A percentile compares a stretch with the other conserved stretches of the same genome.
These are phyloP conservation scores for Triops cancriformis DNA, from an alignment of 1,140 invertebrate genomes.

Conservation along the genomic window DNA sequence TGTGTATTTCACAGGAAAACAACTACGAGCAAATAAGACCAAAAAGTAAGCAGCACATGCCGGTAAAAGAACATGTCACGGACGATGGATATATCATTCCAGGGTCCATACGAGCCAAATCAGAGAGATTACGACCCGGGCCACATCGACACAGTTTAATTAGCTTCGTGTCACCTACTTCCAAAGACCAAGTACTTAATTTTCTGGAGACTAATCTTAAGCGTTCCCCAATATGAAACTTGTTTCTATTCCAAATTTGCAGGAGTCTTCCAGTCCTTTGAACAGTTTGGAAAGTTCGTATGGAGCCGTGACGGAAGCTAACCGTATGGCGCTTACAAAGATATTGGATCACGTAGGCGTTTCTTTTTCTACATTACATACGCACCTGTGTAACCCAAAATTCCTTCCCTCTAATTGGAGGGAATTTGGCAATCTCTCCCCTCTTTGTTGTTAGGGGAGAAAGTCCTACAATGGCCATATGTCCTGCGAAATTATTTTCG, in stretches of 20 bases:
- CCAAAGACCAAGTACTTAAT: not conserved
- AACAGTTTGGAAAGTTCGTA: slow-evolving; percentile 73
- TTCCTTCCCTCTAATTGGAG: not conserved
- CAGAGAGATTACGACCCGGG: slow-evolving; percentile 1
- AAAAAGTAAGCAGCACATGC: not conserved
- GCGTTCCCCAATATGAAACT: slow-evolving; percentile 8
- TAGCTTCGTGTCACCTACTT: slow-evolving; percentile 1
- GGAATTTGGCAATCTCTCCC: not conserved
- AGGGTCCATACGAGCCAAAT: slow-evolving; percentile 14
- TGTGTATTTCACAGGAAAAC: no score
- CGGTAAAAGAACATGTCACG: not conserved
- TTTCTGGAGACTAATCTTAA: not conserved
- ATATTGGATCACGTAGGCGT: slow-evolving; percentile 45
- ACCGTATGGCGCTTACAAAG: slow-evolving; percentile 75
- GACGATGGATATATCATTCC: slow-evolving; percentile 26
- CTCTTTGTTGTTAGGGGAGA: not conserved
- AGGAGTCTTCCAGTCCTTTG: slow-evolving; percentile 59
- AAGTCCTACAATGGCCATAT: not conserved
- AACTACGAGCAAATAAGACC: not conserved
- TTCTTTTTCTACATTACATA: not conserved
- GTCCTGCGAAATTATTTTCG: not conserved
- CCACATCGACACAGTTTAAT: slow-evolving; percentile 24
- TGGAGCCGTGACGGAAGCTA: slow-evolving; percentile 75
- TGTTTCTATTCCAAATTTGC: slow-evolving; percentile 54
- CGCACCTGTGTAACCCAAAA: not conserved